phyloP scores from a whole-genome alignment of 2,797 vertebrate species.

The Sylvia borin region DNA sequence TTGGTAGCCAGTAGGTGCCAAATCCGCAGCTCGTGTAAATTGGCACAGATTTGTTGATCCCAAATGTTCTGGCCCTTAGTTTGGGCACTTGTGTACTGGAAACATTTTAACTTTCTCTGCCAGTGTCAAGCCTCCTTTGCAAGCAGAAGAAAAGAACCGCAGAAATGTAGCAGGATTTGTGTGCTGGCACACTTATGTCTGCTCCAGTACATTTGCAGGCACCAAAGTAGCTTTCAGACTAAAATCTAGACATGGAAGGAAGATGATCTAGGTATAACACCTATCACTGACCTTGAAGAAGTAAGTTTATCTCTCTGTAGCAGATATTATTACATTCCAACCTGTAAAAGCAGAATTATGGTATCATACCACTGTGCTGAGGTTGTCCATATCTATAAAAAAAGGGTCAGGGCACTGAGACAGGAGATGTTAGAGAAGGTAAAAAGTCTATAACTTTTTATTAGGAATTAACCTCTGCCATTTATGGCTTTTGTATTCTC shows the following conservation, averaged over 20 bases:
- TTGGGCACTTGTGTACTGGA: not conserved
- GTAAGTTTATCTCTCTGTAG: not conserved
- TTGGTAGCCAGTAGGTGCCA: not conserved
- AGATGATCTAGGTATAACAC: not conserved
- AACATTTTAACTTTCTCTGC: constrained; percentile 1
- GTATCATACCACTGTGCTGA: not conserved
- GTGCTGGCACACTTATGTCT: not conserved
- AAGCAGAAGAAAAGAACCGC: constrained; percentile 23
- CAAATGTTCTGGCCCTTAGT: not conserved
- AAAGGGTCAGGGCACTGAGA: not conserved
- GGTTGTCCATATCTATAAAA: not conserved
- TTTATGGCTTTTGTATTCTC: constrained; percentile 22
- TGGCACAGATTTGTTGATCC: not conserved
- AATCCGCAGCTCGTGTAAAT: not conserved
- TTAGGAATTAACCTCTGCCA: constrained; percentile 38
- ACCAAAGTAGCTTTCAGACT: not conserved
- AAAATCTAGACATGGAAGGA: not conserved
- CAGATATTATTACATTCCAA: not conserved
- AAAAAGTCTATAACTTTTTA: constrained; percentile 1
- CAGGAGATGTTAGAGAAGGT: not conserved
- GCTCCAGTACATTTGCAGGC: constrained; percentile 1
- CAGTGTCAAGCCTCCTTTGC: not conserved
- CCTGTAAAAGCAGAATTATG: not conserved
- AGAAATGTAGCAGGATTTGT: not conserved
- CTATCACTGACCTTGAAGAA: not conserved